Percentiles rank a stretch among this genome's conserved stretches.
Conservation (phyloP, 2,113 vertebrate genomes). For the Callochromis pleurospilus region DNA sequence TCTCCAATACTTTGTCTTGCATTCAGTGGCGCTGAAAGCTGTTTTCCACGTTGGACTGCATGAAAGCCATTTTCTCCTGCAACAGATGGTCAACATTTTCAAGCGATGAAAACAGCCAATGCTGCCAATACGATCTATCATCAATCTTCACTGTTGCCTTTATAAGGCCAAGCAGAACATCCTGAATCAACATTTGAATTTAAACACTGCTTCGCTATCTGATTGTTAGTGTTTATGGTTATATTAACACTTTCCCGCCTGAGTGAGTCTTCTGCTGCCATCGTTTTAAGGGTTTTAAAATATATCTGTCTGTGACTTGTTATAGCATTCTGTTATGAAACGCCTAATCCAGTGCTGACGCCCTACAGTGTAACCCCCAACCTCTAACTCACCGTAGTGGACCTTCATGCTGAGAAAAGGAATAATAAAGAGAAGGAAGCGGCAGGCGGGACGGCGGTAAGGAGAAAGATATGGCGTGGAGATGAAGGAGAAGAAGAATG, state of each 20-base stretch:
- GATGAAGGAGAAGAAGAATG: conserved; percentile 21
- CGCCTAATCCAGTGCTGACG: background rate
- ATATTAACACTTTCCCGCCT: background rate
- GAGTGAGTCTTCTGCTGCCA: background rate
- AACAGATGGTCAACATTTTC: conserved; percentile 41
- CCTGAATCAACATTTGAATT: background rate
- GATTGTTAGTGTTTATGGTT: background rate
- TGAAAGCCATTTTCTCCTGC: background rate
- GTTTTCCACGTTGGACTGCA: conserved; percentile 5
- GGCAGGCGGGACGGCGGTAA: background rate
- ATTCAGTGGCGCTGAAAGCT: background rate
- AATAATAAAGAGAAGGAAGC: background rate
- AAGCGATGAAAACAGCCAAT: conserved; percentile 13
- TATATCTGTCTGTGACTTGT: background rate
- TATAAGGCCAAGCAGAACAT: conserved; percentile 1
- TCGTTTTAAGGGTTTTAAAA: background rate
- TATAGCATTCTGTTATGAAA: background rate
- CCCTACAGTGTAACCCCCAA: background rate
- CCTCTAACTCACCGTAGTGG: background rate
- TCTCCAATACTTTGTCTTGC: background rate
- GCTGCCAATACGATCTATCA: conserved; percentile 12
- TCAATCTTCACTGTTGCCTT: conserved; percentile 7
- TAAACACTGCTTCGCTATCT: background rate
- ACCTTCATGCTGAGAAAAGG: background rate
- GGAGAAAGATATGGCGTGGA: background rate